Base-by-base conservation (phyloP, 1,140 invertebrate genomes). In the Leptopilina clavipes region DNA sequence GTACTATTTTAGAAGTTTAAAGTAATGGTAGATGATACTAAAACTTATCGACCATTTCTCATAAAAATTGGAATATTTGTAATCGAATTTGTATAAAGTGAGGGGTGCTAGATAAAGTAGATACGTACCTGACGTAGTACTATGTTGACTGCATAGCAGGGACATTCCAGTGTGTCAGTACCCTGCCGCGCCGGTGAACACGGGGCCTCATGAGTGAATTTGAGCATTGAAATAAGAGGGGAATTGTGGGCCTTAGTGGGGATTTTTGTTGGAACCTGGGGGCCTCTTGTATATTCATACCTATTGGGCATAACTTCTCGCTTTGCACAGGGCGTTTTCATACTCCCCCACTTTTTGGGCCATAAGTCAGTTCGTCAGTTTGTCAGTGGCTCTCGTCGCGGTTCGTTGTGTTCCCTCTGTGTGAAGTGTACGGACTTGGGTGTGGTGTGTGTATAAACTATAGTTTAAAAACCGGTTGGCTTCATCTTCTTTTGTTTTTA, bases 81-180 rank as follows among this genome's bases (percentile, higher is more conserved):
- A n/a, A n/a, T n/a, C n/a, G n/a, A n/a, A n/a, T 31, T 31, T 31
- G 25, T 1, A 25, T 3, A 31, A 25, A 31, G 25, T 25, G 6
- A 14, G 14, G 59, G 59, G 59, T n/a, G 12, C 12, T 6, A 7
- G n/a, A 14, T 8, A 31, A 7, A 14, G 22, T 65, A 31, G 9
- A 3, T 65, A n/a, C 59, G 25, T 12, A 14, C 59, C 59, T 65
- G 59, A 22, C 25, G 25, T 65, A 65, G 59, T 65, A 59, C 56
- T 59, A 59, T 59, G 59, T 22, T 31, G 59, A 74, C 56, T 70
- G 45, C 73, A 74, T 59, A 43, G 70, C 52, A 76, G 72, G 78
- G 76, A 83, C 77, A 75, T 82, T 83, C 78, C 77, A 77, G 52
- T 71, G 75, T 79, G 78, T 75, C 78, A 77, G 75, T 77, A 74